These are phyloP conservation scores for Porites australiensis DNA, from an alignment of 64 coral and sea anemone species.

Conservation along the genomic window DNA sequence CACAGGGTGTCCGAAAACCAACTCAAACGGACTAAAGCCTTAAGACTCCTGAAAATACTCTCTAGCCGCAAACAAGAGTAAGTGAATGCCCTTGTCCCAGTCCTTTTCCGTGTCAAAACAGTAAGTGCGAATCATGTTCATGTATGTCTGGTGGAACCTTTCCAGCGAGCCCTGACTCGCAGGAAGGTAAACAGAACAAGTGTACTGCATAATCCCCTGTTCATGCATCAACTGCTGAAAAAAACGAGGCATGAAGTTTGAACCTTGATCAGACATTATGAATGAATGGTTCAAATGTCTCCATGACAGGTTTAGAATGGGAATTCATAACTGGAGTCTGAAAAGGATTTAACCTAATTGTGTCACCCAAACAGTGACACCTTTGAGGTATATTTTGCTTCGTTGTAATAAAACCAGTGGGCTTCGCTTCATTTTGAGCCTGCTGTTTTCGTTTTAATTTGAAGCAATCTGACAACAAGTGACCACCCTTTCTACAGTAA, in stretches of 20 bases:
- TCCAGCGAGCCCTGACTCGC: slow-evolving; percentile 52
- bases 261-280: slow-evolving; percentile 16
- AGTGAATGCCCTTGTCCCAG: slow-evolving; percentile 34
- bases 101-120: slow-evolving; percentile 37
- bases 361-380: no score
- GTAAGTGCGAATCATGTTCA: slow-evolving; percentile 35
- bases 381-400: no score
- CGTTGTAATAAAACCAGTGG: slow-evolving; percentile 54
- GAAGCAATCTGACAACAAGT: slow-evolving; percentile 66
- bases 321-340: no score
- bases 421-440: slow-evolving; percentile 37
- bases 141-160: slow-evolving; percentile 54
- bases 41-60: slow-evolving; percentile 20
- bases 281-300: no score
- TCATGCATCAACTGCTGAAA: slow-evolving; percentile 26
- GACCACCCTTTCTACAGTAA: slow-evolving; percentile 66
- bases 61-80: slow-evolving; percentile 9
- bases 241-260: slow-evolving; percentile 45
- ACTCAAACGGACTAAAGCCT: slow-evolving; percentile 25
- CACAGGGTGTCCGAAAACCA: slow-evolving; percentile 53
- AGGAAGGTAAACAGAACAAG: slow-evolving; percentile 2
- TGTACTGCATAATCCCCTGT: slow-evolving; percentile 16
- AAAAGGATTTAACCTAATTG: no score
- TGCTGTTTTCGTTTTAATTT: slow-evolving; percentile 65
- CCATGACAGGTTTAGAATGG: no score